phyloP scores from a whole-genome alignment of 1,140 invertebrate species.

The Drosophila sp. region DNA sequence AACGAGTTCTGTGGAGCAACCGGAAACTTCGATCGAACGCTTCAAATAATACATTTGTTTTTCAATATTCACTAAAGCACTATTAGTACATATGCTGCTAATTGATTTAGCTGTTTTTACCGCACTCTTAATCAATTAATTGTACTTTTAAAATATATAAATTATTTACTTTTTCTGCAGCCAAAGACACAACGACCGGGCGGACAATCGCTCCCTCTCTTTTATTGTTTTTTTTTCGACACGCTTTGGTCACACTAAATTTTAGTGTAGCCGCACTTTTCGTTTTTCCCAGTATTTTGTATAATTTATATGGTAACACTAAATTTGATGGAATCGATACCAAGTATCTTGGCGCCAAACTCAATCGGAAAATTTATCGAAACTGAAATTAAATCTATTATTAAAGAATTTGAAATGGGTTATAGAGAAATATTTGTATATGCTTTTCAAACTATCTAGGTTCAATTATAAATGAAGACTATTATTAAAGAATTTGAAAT shows the following conservation, averaged over 20 bases:
- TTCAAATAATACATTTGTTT: neutral
- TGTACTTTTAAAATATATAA: neutral
- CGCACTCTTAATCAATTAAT: neutral
- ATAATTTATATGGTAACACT: neutral
- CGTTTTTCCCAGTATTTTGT: neutral
- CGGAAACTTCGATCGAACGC: neutral
- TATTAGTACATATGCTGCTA: neutral
- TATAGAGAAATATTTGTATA: no score
- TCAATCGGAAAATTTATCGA: neutral
- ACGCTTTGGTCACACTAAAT: neutral
- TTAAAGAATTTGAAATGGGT: no score
- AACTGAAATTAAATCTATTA: no score
- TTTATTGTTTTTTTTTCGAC: neutral
- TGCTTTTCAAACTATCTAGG: no score
- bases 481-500: no score
- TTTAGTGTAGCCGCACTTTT: neutral
- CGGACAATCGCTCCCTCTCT: neutral
- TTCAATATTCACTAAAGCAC: neutral
- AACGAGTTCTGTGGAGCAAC: neutral
- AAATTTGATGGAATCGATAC: neutral
- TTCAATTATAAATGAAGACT: no score
- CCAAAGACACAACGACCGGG: constrained; percentile 1
- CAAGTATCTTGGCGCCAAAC: neutral
- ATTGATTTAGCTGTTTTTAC: neutral
- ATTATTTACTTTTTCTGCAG: constrained; percentile 11